Conservation (phyloP, 2,888 invertebrate species). For the Napeogenes inachia region DNA sequence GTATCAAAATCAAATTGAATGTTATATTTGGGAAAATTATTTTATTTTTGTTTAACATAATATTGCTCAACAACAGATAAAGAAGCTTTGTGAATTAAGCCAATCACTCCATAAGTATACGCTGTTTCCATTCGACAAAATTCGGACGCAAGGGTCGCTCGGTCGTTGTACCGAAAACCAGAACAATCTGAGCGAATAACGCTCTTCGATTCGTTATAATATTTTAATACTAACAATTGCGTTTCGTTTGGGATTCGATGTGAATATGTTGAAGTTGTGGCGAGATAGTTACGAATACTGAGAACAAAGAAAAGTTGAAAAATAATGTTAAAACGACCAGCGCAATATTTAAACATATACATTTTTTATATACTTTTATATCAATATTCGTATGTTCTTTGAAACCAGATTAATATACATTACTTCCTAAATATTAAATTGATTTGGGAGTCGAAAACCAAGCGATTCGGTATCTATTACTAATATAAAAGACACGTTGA, state of each 20-base stretch:
- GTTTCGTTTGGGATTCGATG: neutral
- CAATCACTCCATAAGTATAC: conserved; percentile 23
- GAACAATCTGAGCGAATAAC: conserved; percentile 26
- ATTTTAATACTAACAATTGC: conserved; percentile 14
- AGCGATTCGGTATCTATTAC: too few species aligned
- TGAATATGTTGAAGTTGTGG: neutral
- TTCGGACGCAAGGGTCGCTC: conserved; percentile 34
- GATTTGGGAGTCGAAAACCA: neutral
- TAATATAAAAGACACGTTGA: conserved; percentile 1
- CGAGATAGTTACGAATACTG: neutral
- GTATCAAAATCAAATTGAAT: too few species aligned
- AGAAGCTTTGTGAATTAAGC: conserved; percentile 21
- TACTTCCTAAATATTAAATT: neutral
- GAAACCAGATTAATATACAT: neutral
- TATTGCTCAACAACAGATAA: neutral
- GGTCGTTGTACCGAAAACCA: conserved; percentile 34
- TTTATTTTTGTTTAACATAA: neutral
- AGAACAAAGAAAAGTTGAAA: neutral
- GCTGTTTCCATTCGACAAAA: conserved; percentile 32
- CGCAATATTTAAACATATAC: too few species aligned
- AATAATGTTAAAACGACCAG: too few species aligned
- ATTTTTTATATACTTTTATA: neutral
- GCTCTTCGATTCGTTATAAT: conserved; percentile 18
- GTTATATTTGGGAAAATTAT: too few species aligned
- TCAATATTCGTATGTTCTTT: neutral